A percentile compares a stretch with the other conserved stretches of the same genome.
phyloP scores from a whole-genome alignment of 1,140 invertebrate genomes.

The Periplaneta americana region DNA sequence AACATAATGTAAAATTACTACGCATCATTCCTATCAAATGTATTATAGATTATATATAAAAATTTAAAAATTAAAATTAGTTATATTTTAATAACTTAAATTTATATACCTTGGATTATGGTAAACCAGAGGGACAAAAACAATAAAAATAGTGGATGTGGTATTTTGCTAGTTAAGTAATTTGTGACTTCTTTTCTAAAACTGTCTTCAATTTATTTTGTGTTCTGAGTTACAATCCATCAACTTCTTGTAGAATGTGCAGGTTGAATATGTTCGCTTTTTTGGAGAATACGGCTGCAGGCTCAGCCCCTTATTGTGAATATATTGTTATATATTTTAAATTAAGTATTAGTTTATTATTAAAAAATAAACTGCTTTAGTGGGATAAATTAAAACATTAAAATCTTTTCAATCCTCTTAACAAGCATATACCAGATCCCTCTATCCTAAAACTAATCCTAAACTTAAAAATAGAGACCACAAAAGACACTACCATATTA shows the following conservation, averaged over 20 bases:
- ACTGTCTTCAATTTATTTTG: not conserved
- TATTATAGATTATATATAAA: not conserved
- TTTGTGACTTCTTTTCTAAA: not conserved
- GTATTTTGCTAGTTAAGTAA: not conserved
- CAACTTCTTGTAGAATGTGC: not conserved
- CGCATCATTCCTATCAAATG: not conserved
- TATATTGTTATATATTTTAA: not conserved
- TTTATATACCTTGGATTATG: not conserved
- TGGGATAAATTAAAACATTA: not conserved
- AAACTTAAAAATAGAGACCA: not conserved
- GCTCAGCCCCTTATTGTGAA: not conserved
- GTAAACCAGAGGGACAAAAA: not conserved
- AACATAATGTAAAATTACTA: too few relatives aligned
- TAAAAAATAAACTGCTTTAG: not conserved
- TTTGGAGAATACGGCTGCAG: not conserved
- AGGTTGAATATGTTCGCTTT: not conserved
- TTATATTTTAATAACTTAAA: not conserved
- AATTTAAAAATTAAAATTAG: not conserved
- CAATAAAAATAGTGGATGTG: not conserved
- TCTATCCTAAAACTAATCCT: not conserved
- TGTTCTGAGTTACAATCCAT: not conserved
- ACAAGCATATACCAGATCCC: not conserved
- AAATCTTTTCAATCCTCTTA: not conserved
- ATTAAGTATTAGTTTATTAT: not conserved
- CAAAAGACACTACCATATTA: not conserved